Base-by-base conservation (phyloP, 1,140 invertebrate species). In the Gryon sp. region DNA sequence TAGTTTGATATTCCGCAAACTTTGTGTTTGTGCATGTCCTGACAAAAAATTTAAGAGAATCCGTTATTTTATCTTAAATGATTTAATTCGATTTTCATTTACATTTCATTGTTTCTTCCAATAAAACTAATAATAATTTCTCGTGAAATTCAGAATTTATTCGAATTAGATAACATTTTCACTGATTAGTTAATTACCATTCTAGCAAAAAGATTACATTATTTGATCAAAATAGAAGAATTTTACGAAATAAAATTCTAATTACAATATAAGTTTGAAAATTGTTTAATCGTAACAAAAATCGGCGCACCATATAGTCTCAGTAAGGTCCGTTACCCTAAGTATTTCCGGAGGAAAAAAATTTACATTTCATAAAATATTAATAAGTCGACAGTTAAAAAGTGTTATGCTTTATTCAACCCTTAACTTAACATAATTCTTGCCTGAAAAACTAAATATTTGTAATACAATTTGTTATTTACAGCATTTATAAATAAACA, bases 1-100 rank as follows among this genome's bases (percentile, higher is more conserved):
- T 53, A 57, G 55, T 48, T 73, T 62, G 72, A 73, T 72, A 69
- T 72, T 55, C 59, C 50, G 41, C 48, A 55, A n/a, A 34, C 22
- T 73, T 52, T 59, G 53, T 62, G 46, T 41, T 30, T 68, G 72
- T 68, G 69, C 62, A 28, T 73, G 55, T 69, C 40, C 43, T 50
- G 19, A 38, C 48, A 38, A 76, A 63, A 63, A 69, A 52, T 53
- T 15, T 9, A 43, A 6, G 19, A 4, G 20, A 26, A 16, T 40
- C 52, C 53, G 53, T 60, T 75, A 75, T 18, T 28, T 20, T 18
- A 30, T 41, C 53, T 50, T 48, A 52, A 18, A 52, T 62, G 45
- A 70, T 32, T 50, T 34, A 38, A 28, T 62, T 18, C 15, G 15
- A 26, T 66, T 38, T 52, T 45, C 19, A 3, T 26, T 40, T 55